These are phyloP conservation scores for Cricetomys ansorgei DNA, from an alignment of 2,113 vertebrate genomes.

Conservation along the genomic window DNA sequence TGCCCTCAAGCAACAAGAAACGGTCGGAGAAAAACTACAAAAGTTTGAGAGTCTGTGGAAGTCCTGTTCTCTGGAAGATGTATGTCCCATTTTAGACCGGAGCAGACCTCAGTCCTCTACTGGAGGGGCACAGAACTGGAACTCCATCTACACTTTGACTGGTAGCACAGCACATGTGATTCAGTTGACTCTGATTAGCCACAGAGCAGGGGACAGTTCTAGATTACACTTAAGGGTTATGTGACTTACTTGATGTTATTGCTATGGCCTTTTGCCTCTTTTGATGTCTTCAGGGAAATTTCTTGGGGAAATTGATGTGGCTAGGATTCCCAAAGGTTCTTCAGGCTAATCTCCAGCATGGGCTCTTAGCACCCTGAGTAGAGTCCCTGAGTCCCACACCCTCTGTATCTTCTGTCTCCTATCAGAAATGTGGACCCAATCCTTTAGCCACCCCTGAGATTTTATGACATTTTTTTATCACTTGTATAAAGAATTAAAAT, in stretches of 20 bases:
- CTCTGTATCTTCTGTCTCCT: not conserved
- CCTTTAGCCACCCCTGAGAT: not conserved
- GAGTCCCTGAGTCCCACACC: not conserved
- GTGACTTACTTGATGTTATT: not conserved
- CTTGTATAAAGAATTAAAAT: not conserved
- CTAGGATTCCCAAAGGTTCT: not conserved
- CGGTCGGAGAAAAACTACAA: not conserved
- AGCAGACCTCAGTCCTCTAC: not conserved
- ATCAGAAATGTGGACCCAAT: not conserved
- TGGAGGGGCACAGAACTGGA: not conserved
- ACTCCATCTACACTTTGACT: not conserved
- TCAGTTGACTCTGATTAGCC: not conserved
- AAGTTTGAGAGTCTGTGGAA: not conserved
- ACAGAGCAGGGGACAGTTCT: not conserved
- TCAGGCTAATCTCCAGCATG: not conserved
- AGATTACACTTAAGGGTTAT: not conserved
- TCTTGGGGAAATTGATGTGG: not conserved
- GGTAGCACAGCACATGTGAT: not conserved
- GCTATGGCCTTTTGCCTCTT: not conserved
- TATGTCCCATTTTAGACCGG: not conserved
- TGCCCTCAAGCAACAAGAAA: slow-evolving; percentile 56
- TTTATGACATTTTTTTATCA: not conserved
- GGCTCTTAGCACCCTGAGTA: not conserved
- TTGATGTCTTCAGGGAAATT: not conserved
- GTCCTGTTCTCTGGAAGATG: not conserved